A percentile compares a stretch with the other conserved stretches of the same genome.
Evolutionary conservation across 1,140 invertebrate species (phyloP).

Genomic region (Drosophila baimaii): DNA sequence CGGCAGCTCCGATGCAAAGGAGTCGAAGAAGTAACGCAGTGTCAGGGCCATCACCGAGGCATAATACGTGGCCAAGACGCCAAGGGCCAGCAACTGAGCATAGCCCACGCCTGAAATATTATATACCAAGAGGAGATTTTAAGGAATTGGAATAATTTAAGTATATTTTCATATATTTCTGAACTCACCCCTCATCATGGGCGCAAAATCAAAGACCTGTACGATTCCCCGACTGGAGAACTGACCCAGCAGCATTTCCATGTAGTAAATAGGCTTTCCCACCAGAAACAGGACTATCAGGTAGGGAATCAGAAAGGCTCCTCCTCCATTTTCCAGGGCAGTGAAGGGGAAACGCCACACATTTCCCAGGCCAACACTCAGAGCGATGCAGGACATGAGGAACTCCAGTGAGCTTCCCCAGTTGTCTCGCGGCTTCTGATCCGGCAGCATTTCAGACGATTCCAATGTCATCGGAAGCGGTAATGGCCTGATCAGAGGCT

Average conservation of each 20-base stretch:
- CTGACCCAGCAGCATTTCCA: constrained; percentile 93
- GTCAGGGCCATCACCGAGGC: constrained; percentile 91
- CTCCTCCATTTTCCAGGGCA: constrained; percentile 92
- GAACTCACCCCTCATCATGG: constrained; percentile 88
- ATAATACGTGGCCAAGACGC: constrained; percentile 89
- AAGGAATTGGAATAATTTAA: background rate
- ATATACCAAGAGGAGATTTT: too few relatives aligned
- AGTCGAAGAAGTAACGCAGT: constrained; percentile 88
- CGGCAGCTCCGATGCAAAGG: constrained; percentile 86
- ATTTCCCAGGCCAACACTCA: constrained; percentile 93
- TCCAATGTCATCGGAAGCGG: constrained; percentile 22
- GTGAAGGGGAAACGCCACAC: constrained; percentile 90
- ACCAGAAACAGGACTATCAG: constrained; percentile 92
- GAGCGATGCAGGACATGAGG: constrained; percentile 94
- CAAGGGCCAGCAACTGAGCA: constrained; percentile 90
- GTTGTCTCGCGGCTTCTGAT: constrained; percentile 85
- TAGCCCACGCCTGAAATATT: constrained; percentile 88
- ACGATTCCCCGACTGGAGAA: constrained; percentile 90
- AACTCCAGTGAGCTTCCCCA: constrained; percentile 96
- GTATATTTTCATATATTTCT: background rate
- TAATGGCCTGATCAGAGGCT: constrained; percentile 28
- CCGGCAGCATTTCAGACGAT: constrained; percentile 21
- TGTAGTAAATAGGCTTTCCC: constrained; percentile 95
- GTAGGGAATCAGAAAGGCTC: constrained; percentile 91
- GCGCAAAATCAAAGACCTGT: constrained; percentile 86